phyloP scores from a whole-genome alignment of 1,140 invertebrate genomes.

The Drosophila pectinifera region DNA sequence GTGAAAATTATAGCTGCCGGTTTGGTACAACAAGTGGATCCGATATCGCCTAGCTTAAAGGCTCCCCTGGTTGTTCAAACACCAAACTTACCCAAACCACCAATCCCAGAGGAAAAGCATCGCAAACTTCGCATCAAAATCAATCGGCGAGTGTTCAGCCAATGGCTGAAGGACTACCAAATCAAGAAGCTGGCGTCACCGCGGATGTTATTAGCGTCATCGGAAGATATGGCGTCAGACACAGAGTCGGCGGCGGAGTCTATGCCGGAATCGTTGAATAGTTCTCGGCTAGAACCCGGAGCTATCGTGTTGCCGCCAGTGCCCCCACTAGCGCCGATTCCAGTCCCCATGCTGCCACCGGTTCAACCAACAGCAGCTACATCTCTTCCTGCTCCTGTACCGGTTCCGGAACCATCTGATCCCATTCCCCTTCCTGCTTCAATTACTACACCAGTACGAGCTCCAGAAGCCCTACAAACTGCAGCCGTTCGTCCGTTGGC shows the following conservation, averaged over 20 bases:
- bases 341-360: not conserved
- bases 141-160: slow-evolving; percentile 28
- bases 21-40: not conserved
- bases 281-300: not conserved
- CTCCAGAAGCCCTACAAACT: not conserved
- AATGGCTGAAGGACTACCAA: slow-evolving; percentile 12
- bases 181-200: not conserved
- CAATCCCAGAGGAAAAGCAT: not conserved
- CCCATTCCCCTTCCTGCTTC: not conserved
- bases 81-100: not conserved
- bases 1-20: slow-evolving; percentile 55
- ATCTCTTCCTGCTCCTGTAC: not conserved
- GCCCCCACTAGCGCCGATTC: not conserved
- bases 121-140: slow-evolving; percentile 43
- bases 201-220: not conserved
- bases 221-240: not conserved
- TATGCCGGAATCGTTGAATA: not conserved
- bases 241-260: slow-evolving; percentile 15
- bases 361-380: not conserved
- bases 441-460: not conserved
- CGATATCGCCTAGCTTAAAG: not conserved
- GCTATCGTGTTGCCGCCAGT: not conserved
- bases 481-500: not conserved
- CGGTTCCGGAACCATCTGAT: not conserved
- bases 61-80: not conserved